Evolutionary conservation across 92 coral and sea anemone genomes (phyloP).

Genomic region (Epizoanthus ramosus): DNA sequence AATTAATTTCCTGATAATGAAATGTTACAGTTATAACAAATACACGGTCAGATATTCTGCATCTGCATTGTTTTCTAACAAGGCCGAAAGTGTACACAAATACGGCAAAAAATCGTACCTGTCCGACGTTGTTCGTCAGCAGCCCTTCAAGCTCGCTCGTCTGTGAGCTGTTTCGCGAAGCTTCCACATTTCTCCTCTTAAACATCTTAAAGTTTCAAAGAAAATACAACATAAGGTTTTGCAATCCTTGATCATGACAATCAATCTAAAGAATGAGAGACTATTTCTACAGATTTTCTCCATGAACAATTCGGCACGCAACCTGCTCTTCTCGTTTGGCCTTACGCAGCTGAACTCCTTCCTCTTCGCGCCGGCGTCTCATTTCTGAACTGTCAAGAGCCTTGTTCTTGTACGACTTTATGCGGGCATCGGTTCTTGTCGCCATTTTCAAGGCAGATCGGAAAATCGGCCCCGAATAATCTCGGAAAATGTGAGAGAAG

Average conservation of each 20-base stretch:
- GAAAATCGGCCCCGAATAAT: conserved; percentile 26
- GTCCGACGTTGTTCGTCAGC: conserved; percentile 76
- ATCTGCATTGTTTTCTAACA: background rate
- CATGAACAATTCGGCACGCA: conserved; percentile 28
- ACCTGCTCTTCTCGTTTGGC: conserved; percentile 99
- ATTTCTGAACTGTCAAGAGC: conserved; percentile 92
- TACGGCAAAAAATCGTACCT: conserved; percentile 48
- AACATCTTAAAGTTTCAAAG: conserved; percentile 76
- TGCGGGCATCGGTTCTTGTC: conserved; percentile 80
- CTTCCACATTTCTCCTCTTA: conserved; percentile 93
- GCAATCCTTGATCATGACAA: background rate
- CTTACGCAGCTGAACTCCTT: conserved; percentile 97
- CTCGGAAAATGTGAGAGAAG: conserved; percentile 45
- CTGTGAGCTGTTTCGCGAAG: conserved; percentile 50
- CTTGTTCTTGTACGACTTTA: conserved; percentile 98
- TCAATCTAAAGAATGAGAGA: background rate
- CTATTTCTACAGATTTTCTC: conserved; percentile 1
- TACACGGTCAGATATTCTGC: background rate
- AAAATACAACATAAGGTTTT: background rate
- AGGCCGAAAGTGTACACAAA: conserved; percentile 28
- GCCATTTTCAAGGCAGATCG: conserved; percentile 73
- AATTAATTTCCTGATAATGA: background rate
- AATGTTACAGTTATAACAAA: background rate
- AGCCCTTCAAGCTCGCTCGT: conserved; percentile 81
- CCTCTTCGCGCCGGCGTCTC: conserved; percentile 99